These are phyloP conservation scores for Harpalus rufipes DNA, from an alignment of 2,888 invertebrate genomes.

Conservation along the genomic window DNA sequence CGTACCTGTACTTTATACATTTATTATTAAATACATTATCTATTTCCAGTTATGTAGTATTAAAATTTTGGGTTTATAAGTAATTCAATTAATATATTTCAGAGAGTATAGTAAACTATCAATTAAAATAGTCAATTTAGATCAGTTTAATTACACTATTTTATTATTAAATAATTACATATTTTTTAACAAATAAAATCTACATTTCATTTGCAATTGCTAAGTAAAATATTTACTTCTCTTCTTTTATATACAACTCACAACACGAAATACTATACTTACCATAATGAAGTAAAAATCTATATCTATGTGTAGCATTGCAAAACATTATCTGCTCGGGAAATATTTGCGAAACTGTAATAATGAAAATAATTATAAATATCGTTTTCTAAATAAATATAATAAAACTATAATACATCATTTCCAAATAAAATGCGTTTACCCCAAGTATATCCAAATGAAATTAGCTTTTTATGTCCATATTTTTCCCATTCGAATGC, in stretches of 20 bases:
- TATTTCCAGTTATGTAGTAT: no score
- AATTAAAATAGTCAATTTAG: background rate
- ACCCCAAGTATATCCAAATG: constrained; percentile 35
- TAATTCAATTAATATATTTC: background rate
- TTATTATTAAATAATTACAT: constrained; percentile 45
- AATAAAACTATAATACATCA: constrained; percentile 59
- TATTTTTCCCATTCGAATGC: constrained; percentile 53
- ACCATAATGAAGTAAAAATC: constrained; percentile 27
- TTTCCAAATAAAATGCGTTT: constrained; percentile 53
- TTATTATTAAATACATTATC: no score
- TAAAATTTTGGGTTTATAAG: no score
- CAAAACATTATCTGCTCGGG: constrained; percentile 40
- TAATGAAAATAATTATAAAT: constrained; percentile 7
- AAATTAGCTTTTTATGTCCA: constrained; percentile 45
- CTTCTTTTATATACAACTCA: constrained; percentile 29
- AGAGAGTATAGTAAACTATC: background rate
- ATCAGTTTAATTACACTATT: constrained; percentile 8
- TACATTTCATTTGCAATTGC: constrained; percentile 30
- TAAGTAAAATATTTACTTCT: constrained; percentile 31
- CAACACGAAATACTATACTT: constrained; percentile 28
- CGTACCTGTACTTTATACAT: no score
- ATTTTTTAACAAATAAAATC: constrained; percentile 34
- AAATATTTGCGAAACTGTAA: constrained; percentile 16
- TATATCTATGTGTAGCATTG: constrained; percentile 32
- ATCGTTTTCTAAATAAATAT: constrained; percentile 47